Evolutionary conservation across 2,113 vertebrate genomes (phyloP).

Genomic region (Notothenia coriiceps): DNA sequence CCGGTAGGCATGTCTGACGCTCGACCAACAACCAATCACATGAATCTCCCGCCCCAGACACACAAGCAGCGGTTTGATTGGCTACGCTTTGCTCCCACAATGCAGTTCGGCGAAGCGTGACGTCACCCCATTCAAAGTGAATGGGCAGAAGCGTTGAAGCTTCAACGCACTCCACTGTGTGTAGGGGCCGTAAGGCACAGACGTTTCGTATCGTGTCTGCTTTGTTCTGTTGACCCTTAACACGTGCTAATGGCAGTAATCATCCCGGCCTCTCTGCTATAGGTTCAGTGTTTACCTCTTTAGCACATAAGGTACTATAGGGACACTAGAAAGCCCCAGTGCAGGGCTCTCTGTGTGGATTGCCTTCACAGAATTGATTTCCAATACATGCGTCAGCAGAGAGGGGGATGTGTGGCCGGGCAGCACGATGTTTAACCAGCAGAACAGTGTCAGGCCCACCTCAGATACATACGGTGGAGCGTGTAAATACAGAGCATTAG

Average conservation of each 20-base stretch:
- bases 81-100: too few relatives aligned
- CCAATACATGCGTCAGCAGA: constrained; percentile 74
- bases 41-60: too few relatives aligned
- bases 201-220: neutral
- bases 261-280: neutral
- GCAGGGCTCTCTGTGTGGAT: constrained; percentile 54
- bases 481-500: constrained; percentile 16
- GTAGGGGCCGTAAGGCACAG: neutral
- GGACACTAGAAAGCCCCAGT: constrained; percentile 44
- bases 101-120: too few relatives aligned
- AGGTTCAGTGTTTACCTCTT: constrained; percentile 39
- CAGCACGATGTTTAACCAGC: neutral
- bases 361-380: constrained; percentile 71
- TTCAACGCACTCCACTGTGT: too few relatives aligned
- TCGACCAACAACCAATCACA: too few relatives aligned
- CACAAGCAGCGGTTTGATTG: too few relatives aligned
- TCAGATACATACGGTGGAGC: constrained; percentile 16
- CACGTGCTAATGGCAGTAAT: neutral
- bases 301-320: constrained; percentile 32
- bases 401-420: constrained; percentile 29
- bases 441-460: constrained; percentile 30
- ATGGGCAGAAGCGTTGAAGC: too few relatives aligned
- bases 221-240: neutral
- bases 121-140: too few relatives aligned
- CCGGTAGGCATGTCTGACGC: too few relatives aligned